Percentiles rank a stretch among this genome's conserved stretches.
phyloP scores from a whole-genome alignment of 2,113 vertebrate genomes.

The Halcyon malimbica region DNA sequence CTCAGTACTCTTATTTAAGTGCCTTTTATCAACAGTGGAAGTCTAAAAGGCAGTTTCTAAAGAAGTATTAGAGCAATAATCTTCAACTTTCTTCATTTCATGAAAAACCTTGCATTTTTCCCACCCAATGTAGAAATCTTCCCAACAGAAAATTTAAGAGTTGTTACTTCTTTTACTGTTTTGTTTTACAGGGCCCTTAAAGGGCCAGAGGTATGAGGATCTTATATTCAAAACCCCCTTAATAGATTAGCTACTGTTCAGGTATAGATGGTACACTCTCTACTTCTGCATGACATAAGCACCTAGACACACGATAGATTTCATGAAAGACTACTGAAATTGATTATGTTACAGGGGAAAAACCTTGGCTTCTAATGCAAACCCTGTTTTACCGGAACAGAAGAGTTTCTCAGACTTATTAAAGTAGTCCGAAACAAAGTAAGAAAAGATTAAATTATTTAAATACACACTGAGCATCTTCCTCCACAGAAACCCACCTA shows the following conservation, averaged over 20 bases:
- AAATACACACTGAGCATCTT: background rate
- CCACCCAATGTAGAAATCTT: background rate
- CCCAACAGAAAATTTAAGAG: background rate
- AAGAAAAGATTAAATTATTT: background rate
- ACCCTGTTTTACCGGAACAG: background rate
- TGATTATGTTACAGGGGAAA: background rate
- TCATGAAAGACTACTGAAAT: background rate
- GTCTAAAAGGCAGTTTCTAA: background rate
- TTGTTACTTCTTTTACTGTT: background rate
- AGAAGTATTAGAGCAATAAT: background rate
- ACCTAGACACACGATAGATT: background rate
- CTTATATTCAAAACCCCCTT: background rate
- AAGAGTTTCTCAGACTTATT: background rate
- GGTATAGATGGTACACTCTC: background rate
- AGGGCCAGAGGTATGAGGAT: background rate
- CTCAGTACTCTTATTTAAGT: background rate
- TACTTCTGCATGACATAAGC: background rate
- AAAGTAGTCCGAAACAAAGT: background rate
- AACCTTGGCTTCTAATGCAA: background rate
- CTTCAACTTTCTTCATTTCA: background rate
- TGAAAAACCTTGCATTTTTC: background rate
- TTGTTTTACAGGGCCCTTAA: background rate
- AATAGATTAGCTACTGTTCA: background rate
- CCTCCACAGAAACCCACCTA: background rate
- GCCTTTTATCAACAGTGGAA: background rate